These are phyloP conservation scores for Atta cephalotes DNA, from an alignment of 1,140 invertebrate genomes.

Conservation along the genomic window DNA sequence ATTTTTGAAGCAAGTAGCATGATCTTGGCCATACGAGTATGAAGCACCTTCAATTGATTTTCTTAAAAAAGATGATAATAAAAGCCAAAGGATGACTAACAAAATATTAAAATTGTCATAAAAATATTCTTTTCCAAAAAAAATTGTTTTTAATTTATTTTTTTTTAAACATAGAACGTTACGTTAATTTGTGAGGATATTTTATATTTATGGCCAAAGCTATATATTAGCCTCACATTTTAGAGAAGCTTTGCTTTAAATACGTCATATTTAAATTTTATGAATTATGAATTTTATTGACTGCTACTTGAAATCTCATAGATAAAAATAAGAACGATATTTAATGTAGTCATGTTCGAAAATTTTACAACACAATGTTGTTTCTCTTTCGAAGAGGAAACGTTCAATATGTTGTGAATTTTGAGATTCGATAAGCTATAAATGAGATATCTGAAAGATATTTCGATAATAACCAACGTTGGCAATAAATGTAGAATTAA, in stretches of 20 bases:
- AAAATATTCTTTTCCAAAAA: no score
- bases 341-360: background rate
- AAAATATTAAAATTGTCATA: no score
- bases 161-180: no score
- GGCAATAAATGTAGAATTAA: slow-evolving; percentile 29
- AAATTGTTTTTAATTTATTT: no score
- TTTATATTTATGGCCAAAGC: no score
- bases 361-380: background rate
- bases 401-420: background rate
- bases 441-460: slow-evolving; percentile 13
- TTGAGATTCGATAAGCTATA: background rate
- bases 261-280: background rate
- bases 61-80: no score
- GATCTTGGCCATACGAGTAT: no score
- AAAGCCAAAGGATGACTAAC: no score
- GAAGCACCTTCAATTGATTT: no score
- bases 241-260: background rate
- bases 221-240: no score
- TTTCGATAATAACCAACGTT: slow-evolving; percentile 13
- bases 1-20: no score
- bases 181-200: no score
- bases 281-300: background rate
- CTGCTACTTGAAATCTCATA: background rate
- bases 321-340: background rate
- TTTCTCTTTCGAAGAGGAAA: background rate